Base-by-base conservation (phyloP, 2,888 invertebrate genomes). In the Ophion slaviceki region DNA sequence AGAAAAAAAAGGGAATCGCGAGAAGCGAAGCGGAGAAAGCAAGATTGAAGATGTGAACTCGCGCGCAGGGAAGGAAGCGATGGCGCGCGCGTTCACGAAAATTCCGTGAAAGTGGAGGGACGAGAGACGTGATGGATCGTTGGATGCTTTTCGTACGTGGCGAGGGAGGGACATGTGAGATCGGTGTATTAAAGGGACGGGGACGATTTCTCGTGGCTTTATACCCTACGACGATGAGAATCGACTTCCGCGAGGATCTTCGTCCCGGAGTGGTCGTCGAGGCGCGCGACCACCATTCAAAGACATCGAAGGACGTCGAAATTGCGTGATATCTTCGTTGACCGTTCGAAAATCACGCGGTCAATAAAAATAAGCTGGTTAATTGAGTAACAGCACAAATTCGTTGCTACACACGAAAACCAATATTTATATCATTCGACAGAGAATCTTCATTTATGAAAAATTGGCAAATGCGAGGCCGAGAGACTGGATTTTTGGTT, bases 31-130 rank as follows among this genome's bases (percentile, higher is more conserved):
- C 77, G 80, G 67, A 82, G 82, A 80, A 77, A 82, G 80, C 74
- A 78, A 80, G 80, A 83, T 87, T 82, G 70, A 85, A 86, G 82
- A 82, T 86, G 72, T 74, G 14, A 75, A 85, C 66, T 67, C 45
- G 62, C 64, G 68, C 70, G 36, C n/a, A 28, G 62, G 45, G 64
- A 81, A 72, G 81, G 80, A 88, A 82, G 81, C 80, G 82, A 67
- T 64, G 80, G 82, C 84, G 85, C 53, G 53, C 86, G 85, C 53
- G 53, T 86, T 86, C 87, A 87, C 86, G 80, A 78, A 81, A 83
- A 86, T 77, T 82, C 77, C 77, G 83, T 74, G 74, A 68, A 81
- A 45, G 80, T 81, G 74, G 77, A 36, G 24, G 28, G 40, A 24
- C 74, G 77, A 59, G 80, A 80, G 47, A 80, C 80, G 76, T 83